Evolutionary conservation across 2,797 vertebrate genomes (phyloP).

Genomic region (Malacoraja senta): DNA sequence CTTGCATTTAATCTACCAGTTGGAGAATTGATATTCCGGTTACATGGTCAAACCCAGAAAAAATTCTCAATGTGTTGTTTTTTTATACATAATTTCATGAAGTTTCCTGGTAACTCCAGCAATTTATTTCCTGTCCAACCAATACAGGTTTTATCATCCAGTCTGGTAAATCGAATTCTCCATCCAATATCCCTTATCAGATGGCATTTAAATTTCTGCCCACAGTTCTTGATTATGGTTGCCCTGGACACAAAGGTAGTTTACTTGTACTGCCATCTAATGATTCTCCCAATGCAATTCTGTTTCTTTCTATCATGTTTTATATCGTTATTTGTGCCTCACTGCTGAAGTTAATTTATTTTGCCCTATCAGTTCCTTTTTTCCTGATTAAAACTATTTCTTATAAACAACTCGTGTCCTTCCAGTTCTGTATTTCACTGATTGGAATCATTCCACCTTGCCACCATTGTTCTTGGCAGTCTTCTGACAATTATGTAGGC

Average conservation of each 20-base stretch:
- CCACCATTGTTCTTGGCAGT: neutral
- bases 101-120: neutral
- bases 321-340: neutral
- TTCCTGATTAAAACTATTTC: neutral
- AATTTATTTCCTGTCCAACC: neutral
- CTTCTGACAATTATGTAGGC: neutral
- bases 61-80: neutral
- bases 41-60: neutral
- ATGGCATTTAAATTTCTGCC: neutral
- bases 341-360: neutral
- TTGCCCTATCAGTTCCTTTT: neutral
- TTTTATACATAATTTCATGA: neutral
- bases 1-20: neutral
- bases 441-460: neutral
- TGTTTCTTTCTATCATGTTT: neutral
- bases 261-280: neutral
- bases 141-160: neutral
- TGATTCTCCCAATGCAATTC: neutral
- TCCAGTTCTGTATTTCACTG: neutral
- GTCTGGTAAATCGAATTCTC: neutral
- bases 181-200: neutral
- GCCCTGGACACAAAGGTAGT: neutral
- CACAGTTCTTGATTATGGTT: neutral
- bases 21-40: neutral
- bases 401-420: neutral